Base-by-base conservation (phyloP, 2,888 invertebrate species). In the Eupithecia abbreviata region DNA sequence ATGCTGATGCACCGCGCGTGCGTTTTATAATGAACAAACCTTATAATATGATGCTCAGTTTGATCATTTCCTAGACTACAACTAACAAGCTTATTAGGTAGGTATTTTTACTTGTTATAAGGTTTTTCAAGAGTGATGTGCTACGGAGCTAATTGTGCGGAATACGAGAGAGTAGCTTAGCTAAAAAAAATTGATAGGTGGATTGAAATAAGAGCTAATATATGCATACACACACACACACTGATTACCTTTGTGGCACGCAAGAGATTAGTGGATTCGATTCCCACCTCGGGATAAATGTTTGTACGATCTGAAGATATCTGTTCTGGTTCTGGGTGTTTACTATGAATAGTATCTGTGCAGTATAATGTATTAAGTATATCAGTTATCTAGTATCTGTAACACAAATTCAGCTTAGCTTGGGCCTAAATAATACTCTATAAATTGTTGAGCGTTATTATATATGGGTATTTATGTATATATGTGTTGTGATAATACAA, bases 1-100 rank as follows among this genome's bases (percentile, higher is more conserved):
- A 84, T 82, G 83, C 84, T 82, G 83, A 84, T 82, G 83, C 82
- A 73, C 80, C 81, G 85, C 84, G 79, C 85, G 84, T 82, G 82
- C 78, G 80, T 83, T 83, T 76, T 69, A 67, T 55, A 55, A 68
- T 58, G 62, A 58, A 77, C 80, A 81, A 81, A 79, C 82, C 80
- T 80, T 82, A 84, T 82, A 79, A 80, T 82, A 74, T 12, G 4
- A 45, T 69, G 69, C 45, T 66, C 49, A 62, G 72, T 58, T 62
- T 45, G 45, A 49, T 72, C 13, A 2, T 71, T 47, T 72, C 30
- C 49, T 69, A 47, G n/a, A 18, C 18, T 30, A 18, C 68, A 69
- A 45, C 18, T 9, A 69, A 6, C 47, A 15, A 30, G 58, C 10
- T 58, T 30, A 15, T 18, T 58, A n/a, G 0, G 15, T 30, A 55